phyloP scores from a whole-genome alignment of 2,888 invertebrate species.

The Stenodera caucasica region DNA sequence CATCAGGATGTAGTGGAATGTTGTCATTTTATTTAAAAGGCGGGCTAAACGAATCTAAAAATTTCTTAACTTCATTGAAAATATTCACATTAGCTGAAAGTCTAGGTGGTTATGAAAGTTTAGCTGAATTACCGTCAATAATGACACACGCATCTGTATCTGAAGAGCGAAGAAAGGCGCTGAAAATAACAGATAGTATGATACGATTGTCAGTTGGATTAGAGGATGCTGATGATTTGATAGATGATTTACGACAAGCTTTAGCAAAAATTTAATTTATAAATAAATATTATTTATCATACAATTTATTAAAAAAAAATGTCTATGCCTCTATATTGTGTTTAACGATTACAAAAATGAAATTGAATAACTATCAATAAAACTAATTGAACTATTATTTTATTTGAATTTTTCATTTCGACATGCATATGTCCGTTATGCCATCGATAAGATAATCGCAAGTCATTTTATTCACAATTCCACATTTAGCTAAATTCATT shows the following conservation, averaged over 20 bases:
- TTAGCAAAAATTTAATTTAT: constrained; percentile 57
- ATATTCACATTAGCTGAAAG: constrained; percentile 90
- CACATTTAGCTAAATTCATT: constrained; percentile 58
- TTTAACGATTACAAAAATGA: too few relatives aligned
- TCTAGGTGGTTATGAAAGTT: constrained; percentile 92
- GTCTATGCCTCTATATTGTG: too few relatives aligned
- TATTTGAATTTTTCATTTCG: constrained; percentile 10
- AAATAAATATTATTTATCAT: constrained; percentile 7
- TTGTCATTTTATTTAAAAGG: constrained; percentile 87
- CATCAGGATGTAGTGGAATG: constrained; percentile 88
- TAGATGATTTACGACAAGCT: constrained; percentile 82
- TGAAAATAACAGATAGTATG: constrained; percentile 83
- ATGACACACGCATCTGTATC: constrained; percentile 97
- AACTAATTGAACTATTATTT: too few relatives aligned
- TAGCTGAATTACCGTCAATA: constrained; percentile 89
- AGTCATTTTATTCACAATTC: constrained; percentile 46
- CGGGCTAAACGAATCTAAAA: constrained; percentile 69
- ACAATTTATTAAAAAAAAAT: too few relatives aligned
- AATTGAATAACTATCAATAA: too few relatives aligned
- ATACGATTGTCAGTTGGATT: constrained; percentile 89
- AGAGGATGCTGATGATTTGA: constrained; percentile 83
- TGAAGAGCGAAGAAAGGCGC: constrained; percentile 65
- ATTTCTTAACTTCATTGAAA: constrained; percentile 75
- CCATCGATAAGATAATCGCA: constrained; percentile 48
- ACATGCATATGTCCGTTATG: constrained; percentile 28